Evolutionary conservation across 2,797 vertebrate genomes (phyloP).

Genomic region (Micropoecilia bifurca): DNA sequence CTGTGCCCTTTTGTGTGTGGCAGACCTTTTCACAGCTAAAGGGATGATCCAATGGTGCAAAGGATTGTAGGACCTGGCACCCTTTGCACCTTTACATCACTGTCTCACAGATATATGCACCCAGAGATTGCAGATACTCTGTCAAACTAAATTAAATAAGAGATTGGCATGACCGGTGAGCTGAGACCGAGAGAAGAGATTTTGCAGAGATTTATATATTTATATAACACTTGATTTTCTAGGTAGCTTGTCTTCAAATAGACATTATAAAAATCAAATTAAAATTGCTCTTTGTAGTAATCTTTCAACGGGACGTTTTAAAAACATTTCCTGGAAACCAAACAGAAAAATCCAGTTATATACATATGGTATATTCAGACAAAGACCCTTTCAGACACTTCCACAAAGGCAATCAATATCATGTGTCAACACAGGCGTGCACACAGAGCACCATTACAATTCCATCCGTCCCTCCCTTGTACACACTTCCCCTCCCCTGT

Average conservation of each 20-base stretch:
- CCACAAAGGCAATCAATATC: slow-evolving; percentile 65
- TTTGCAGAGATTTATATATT: not conserved
- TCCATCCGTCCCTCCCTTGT: slow-evolving; percentile 69
- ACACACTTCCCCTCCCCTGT: slow-evolving; percentile 64
- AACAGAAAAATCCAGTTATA: slow-evolving; percentile 22
- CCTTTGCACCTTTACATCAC: slow-evolving; percentile 52
- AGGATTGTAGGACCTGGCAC: slow-evolving; percentile 60
- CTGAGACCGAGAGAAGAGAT: not conserved
- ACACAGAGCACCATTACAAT: slow-evolving; percentile 61
- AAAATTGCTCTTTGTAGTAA: slow-evolving; percentile 21
- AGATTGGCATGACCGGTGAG: slow-evolving; percentile 34
- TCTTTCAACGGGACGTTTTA: slow-evolving; percentile 13
- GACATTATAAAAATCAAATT: not conserved
- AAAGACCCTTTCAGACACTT: slow-evolving; percentile 17
- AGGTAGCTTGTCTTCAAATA: not conserved
- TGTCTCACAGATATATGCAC: slow-evolving; percentile 26
- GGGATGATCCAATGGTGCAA: slow-evolving; percentile 73
- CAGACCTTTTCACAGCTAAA: slow-evolving; percentile 68
- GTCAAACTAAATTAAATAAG: slow-evolving; percentile 72
- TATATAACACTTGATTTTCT: not conserved
- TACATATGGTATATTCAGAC: slow-evolving; percentile 22
- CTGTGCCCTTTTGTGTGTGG: slow-evolving; percentile 35
- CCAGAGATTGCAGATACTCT: slow-evolving; percentile 32
- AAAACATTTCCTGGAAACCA: slow-evolving; percentile 19
- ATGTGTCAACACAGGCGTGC: slow-evolving; percentile 45